Conservation (phyloP, 1,140 invertebrate genomes). For the Hormaphis cornu region DNA sequence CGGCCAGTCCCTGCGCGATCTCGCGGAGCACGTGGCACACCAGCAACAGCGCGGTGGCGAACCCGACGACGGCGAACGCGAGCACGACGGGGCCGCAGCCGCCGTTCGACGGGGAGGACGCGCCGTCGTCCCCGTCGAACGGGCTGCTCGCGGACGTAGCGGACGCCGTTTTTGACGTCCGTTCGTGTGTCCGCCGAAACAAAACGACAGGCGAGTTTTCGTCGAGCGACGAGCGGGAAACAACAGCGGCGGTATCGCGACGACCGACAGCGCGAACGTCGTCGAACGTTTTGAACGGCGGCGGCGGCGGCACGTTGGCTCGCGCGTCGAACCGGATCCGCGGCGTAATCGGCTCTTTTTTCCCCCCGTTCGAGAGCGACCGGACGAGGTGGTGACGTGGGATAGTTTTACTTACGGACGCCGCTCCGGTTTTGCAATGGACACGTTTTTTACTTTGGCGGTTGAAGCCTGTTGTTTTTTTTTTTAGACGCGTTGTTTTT, state of each 20-base stretch:
- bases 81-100: neutral
- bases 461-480: too few species aligned
- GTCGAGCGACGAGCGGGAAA: neutral
- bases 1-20: neutral
- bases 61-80: conserved; percentile 14
- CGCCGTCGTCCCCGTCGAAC: neutral
- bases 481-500: too few species aligned
- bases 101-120: neutral
- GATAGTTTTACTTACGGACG: too few species aligned
- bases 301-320: too few species aligned
- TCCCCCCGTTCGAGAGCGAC: too few species aligned
- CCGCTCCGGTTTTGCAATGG: too few species aligned
- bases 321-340: too few species aligned
- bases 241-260: too few species aligned
- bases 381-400: too few species aligned
- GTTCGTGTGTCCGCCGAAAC: neutral
- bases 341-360: too few species aligned
- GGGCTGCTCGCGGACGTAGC: neutral
- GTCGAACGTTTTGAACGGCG: too few species aligned
- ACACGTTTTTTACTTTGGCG: too few species aligned
- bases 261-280: neutral
- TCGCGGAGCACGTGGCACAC: neutral
- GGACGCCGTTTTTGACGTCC: neutral
- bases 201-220: neutral
- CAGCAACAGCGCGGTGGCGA: neutral